Base-by-base conservation (phyloP, 2,888 invertebrate genomes). In the Athalia rosae region DNA sequence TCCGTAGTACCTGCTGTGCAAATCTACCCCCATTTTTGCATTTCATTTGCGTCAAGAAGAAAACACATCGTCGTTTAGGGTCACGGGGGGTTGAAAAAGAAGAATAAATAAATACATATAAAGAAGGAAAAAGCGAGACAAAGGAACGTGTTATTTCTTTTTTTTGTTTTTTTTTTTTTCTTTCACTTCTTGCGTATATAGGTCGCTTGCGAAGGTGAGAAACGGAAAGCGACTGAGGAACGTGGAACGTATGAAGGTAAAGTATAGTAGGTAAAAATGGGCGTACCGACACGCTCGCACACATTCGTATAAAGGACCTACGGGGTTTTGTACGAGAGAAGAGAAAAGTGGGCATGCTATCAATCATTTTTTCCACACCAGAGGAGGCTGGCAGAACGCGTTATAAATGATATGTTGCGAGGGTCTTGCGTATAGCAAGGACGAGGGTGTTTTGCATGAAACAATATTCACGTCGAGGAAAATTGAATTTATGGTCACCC, bases 391-490 rank as follows among this genome's bases (percentile, higher is more conserved):
- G 77, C 59, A 77, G 53, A 73, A 73, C 63, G 73, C 63, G 69
- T 77, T 77, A 77, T 77, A 77, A 77, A 77, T 77, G 77, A 77
- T 77, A 77, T 77, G 77, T 73, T 77, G 63, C 56, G 47, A 48
- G 47, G 67, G 77, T 28, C 47, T 59, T 48, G 61, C 69, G 64
- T 15, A 15, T 58, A 15, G 45, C 48, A 13, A 6, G 7, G 69
- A 58, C 50, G 48, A 62, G 58, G 59, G 62, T 76, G 77, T 71
- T 77, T 77, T 77, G 77, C 77, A 77, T 77, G 77, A 73, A 77
- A 77, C 77, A 77, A 77, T 77, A 77, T 77, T 77, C 73, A 77
- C 77, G 77, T 77, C 77, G 69, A 71, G 63, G 11, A 73, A 77
- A 77, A 77, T 56, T 58, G 63, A 77, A 77, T 77, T 77, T 73